Evolutionary conservation across 2,797 vertebrate species (phyloP).

Genomic region (Cygnus olor): DNA sequence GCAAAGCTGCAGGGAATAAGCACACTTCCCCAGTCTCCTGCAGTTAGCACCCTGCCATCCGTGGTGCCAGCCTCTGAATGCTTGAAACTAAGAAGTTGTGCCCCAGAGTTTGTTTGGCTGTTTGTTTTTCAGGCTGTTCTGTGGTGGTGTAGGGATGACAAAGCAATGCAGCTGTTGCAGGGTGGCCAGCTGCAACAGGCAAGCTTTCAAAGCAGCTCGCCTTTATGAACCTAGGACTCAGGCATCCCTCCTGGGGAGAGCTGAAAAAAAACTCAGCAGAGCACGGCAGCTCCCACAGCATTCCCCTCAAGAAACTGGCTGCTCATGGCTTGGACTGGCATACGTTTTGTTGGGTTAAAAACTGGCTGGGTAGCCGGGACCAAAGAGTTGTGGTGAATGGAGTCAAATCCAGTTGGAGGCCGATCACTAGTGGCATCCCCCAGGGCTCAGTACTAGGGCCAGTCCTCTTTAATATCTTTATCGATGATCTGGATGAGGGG

Average conservation of each 20-base stretch:
- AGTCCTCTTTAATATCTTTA: too few species aligned
- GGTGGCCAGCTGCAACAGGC: background rate
- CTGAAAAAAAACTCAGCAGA: background rate
- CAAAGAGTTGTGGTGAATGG: too few species aligned
- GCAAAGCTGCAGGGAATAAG: background rate
- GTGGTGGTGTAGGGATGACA: background rate
- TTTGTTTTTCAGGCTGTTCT: background rate
- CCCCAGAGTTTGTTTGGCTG: background rate
- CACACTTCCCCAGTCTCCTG: background rate
- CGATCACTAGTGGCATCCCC: too few species aligned
- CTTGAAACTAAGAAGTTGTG: background rate
- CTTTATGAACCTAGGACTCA: background rate
- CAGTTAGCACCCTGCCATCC: background rate
- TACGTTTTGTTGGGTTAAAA: too few species aligned
- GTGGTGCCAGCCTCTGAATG: background rate
- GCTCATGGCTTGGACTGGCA: too few species aligned
- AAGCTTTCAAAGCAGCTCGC: background rate
- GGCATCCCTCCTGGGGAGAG: background rate
- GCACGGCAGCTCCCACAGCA: background rate
- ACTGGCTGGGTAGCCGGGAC: too few species aligned
- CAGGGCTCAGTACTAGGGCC: too few species aligned
- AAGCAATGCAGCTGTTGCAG: background rate
- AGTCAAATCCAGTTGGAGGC: too few species aligned
- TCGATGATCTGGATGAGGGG: too few species aligned
- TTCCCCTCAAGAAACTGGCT: too few species aligned